phyloP scores from a whole-genome alignment of 2,888 invertebrate genomes.

The Drosophila meridiana region DNA sequence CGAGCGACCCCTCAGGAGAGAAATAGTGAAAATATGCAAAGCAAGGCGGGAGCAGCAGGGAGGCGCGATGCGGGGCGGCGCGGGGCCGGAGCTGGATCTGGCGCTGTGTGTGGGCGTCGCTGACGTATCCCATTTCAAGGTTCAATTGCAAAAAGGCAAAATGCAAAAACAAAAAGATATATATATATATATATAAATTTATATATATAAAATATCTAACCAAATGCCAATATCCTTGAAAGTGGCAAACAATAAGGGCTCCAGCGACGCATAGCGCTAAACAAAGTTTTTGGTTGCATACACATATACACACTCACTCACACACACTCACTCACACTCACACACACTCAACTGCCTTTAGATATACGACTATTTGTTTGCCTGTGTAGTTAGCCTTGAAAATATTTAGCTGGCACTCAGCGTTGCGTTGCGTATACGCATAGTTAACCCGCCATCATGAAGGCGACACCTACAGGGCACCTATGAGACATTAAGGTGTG shows the following conservation, averaged over 20 bases:
- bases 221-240: conserved; percentile 61
- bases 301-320: conserved; percentile 7
- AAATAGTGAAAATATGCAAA: conserved; percentile 81
- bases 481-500: conserved; percentile 36
- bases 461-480: conserved; percentile 71
- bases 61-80: too few relatives aligned
- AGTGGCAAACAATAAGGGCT: conserved; percentile 62
- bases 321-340: neutral
- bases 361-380: conserved; percentile 55
- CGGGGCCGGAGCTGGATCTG: neutral
- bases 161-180: conserved; percentile 13
- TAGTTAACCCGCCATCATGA: conserved; percentile 69
- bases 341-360: neutral
- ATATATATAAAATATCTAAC: conserved; percentile 28
- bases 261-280: conserved; percentile 55
- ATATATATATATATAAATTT: neutral
- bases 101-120: conserved; percentile 40
- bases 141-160: conserved; percentile 32
- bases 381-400: conserved; percentile 76
- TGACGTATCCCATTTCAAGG: conserved; percentile 75
- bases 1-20: conserved; percentile 60
- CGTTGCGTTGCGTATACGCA: conserved; percentile 76
- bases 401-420: conserved; percentile 77
- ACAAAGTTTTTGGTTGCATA: conserved; percentile 64
- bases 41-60: conserved; percentile 26